A percentile compares a stretch with the other conserved stretches of the same genome.
Conservation (phyloP, 2,797 vertebrate genomes). For the Takifugu ocellatus region DNA sequence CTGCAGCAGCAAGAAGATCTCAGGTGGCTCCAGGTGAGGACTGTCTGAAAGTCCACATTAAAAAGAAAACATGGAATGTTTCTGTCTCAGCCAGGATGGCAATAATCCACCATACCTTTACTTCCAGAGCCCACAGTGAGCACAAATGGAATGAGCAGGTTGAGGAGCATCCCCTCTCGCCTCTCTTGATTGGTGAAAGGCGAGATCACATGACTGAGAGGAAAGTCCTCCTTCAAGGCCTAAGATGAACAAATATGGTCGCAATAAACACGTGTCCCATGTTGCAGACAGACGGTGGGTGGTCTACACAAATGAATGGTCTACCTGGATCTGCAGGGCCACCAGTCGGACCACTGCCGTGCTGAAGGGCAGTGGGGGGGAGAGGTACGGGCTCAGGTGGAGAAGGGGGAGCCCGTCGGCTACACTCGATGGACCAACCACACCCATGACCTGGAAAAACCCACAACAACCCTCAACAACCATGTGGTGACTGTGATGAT, state of each 20-base stretch:
- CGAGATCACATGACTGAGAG: slow-evolving; percentile 97
- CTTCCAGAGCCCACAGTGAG: slow-evolving; percentile 98
- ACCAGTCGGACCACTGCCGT: slow-evolving; percentile 97
- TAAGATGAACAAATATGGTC: slow-evolving; percentile 27
- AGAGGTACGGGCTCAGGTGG: slow-evolving; percentile 99
- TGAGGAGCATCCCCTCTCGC: slow-evolving; percentile 98
- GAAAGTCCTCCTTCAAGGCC: slow-evolving; percentile 99
- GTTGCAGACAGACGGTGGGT: neutral
- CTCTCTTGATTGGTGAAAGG: slow-evolving; percentile 99
- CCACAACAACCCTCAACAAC: slow-evolving; percentile 35
- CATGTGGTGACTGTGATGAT: too few species aligned
- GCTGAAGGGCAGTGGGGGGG: slow-evolving; percentile 98
- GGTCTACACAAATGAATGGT: neutral
- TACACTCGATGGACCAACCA: slow-evolving; percentile 98
- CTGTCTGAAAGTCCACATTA: slow-evolving; percentile 78
- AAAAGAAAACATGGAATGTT: neutral
- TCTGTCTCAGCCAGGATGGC: too few species aligned
- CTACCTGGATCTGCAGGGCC: slow-evolving; percentile 97
- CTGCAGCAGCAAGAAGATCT: slow-evolving; percentile 95
- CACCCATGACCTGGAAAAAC: slow-evolving; percentile 94
- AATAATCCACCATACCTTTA: slow-evolving; percentile 80
- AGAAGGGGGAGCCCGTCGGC: slow-evolving; percentile 98
- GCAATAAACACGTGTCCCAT: neutral
- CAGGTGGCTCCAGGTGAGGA: slow-evolving; percentile 92
- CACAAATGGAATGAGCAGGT: slow-evolving; percentile 97